These are phyloP conservation scores for Taeniopygia guttata DNA, from an alignment of 2,797 vertebrate species.

Conservation along the genomic window DNA sequence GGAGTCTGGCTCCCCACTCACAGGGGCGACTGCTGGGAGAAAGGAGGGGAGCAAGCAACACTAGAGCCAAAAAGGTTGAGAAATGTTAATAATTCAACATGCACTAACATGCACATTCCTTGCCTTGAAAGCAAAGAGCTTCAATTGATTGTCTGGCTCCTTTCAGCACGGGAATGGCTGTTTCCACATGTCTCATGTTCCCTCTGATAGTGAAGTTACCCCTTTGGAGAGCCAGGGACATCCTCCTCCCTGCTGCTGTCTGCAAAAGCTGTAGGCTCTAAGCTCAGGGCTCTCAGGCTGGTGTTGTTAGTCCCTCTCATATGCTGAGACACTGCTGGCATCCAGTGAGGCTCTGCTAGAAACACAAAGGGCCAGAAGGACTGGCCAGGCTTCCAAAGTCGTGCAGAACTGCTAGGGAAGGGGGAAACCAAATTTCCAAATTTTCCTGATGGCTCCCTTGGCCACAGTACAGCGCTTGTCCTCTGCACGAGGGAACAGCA, in stretches of 20 bases:
- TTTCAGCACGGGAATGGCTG: slow-evolving; percentile 19
- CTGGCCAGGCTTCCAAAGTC: neutral
- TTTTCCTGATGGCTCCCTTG: neutral
- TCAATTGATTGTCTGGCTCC: slow-evolving; percentile 41
- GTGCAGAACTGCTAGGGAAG: neutral
- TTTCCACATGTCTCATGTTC: slow-evolving; percentile 38
- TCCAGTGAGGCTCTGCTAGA: neutral
- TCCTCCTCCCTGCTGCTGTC: neutral
- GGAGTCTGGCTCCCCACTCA: neutral
- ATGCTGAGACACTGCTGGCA: neutral
- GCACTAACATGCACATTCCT: slow-evolving; percentile 67
- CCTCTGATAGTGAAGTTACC: slow-evolving; percentile 33
- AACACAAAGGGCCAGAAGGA: neutral
- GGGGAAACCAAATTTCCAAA: neutral
- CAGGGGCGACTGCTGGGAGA: neutral
- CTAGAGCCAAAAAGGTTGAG: slow-evolving; percentile 8
- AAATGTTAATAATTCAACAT: slow-evolving; percentile 73
- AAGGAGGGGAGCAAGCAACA: neutral
- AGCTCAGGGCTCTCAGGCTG: neutral
- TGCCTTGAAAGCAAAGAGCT: slow-evolving; percentile 54
- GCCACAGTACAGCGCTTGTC: neutral
- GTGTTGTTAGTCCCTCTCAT: neutral
- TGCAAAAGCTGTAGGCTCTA: neutral
- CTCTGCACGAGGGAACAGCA: neutral
- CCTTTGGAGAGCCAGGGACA: neutral